Percentiles rank a stretch among this genome's conserved stretches.
Conservation (phyloP, 2,113 vertebrate species). For the Acanthochromis polyacanthus region DNA sequence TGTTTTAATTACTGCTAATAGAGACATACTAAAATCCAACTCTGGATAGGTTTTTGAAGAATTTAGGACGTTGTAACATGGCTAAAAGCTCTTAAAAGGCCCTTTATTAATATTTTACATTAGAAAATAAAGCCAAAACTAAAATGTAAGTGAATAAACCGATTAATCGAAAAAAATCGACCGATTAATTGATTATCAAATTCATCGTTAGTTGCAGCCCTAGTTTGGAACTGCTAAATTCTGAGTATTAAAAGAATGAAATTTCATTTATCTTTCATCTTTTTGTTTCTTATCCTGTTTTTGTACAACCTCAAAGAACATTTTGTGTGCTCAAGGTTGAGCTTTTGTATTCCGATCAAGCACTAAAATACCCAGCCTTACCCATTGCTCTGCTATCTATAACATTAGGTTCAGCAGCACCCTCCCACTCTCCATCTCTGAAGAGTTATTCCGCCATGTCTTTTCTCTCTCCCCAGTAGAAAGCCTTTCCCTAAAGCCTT, state of each 20-base stretch:
- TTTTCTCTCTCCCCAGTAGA: conserved; percentile 64
- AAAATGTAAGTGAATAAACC: too few relatives aligned
- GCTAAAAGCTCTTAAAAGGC: too few relatives aligned
- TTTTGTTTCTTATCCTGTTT: conserved; percentile 31
- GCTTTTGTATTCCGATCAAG: conserved; percentile 29
- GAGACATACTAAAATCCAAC: too few relatives aligned
- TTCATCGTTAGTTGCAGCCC: too few relatives aligned
- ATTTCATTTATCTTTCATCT: conserved; percentile 23
- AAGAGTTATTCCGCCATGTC: conserved; percentile 62
- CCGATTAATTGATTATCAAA: too few relatives aligned
- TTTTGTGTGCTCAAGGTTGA: conserved; percentile 42
- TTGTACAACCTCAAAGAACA: conserved; percentile 16
- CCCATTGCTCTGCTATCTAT: conserved; percentile 54
- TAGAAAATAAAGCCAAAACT: too few relatives aligned
- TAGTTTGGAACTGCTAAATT: background rate
- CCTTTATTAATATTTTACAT: too few relatives aligned
- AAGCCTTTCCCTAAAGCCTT: conserved; percentile 68
- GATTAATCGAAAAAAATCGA: too few relatives aligned
- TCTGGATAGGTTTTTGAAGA: too few relatives aligned
- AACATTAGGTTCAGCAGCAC: conserved; percentile 57
- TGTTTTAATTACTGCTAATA: too few relatives aligned
- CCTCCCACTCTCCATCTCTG: conserved; percentile 56
- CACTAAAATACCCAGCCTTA: conserved; percentile 28
- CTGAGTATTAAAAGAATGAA: conserved; percentile 18
- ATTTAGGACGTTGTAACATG: too few relatives aligned